Base-by-base conservation (phyloP, 2,888 invertebrate genomes). In the Trilocha varians region DNA sequence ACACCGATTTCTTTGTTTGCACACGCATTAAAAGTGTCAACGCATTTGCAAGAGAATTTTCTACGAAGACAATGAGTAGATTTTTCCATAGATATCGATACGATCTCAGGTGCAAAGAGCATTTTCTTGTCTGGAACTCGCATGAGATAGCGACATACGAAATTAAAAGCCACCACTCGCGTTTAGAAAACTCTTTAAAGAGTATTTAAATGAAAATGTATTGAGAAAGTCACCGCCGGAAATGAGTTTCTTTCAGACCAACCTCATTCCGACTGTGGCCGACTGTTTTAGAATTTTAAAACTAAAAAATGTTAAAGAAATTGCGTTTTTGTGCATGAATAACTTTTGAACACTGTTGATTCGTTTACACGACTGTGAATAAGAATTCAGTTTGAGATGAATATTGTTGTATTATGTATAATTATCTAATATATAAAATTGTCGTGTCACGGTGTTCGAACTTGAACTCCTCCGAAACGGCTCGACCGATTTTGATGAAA, bases 141-240 rank as follows among this genome's bases (percentile, higher is more conserved):
- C 62, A 70, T 70, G 73, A 69, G 73, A 65, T 64, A 65, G 58
- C 67, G 65, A 68, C 62, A 66, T 69, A 72, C 74, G 65, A 69
- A 77, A 80, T 82, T 83, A 80, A 82, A 78, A 72, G 66, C 56
- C 51, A 63, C 52, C 62, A 52, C 66, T 70, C 62, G 59, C 71
- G 67, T 70, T 77, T 73, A 70, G 70, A 63, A 55, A 62, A 59
- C 65, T 68, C 57, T 56, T 62, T 70, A 67, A 72, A 33, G 75
- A 71, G 72, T 75, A 79, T 80, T 79, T 78, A 80, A 83, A 82
- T 82, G 78, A 80, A 43, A 82, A 82, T 80, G 79, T 80, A 83
- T 84, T 79, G 82, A 80, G 71, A 79, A 78, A 78, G 69, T 70
- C 74, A 63, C 68, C 54, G 55, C 63, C 71, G 83, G 82, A 83